Conservation (phyloP, 2,888 invertebrate species). For the Aquatica leii region DNA sequence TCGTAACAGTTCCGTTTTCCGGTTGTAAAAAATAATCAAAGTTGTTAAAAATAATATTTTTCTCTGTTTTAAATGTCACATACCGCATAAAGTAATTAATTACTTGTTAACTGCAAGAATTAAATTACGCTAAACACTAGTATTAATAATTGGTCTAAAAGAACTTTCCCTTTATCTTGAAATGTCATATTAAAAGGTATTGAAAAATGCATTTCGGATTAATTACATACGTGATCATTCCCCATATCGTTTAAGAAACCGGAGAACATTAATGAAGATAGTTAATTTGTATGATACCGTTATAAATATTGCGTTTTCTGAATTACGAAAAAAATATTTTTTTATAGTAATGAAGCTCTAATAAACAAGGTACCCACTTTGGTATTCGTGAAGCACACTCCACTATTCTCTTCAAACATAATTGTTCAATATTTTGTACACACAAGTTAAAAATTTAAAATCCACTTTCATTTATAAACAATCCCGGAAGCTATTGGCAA, state of each 20-base stretch:
- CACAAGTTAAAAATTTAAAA: too few species aligned
- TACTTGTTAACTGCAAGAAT: neutral
- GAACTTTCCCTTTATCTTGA: conserved; percentile 12
- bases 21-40: too few species aligned
- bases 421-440: too few species aligned
- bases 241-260: conserved; percentile 3
- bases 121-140: conserved; percentile 3
- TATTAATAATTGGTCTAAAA: neutral
- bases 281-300: conserved; percentile 11
- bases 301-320: neutral
- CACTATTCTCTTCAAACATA: too few species aligned
- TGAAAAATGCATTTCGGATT: neutral
- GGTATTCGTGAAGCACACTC: too few species aligned
- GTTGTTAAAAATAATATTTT: too few species aligned
- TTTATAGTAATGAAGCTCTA: too few species aligned
- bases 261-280: neutral
- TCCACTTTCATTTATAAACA: conserved; percentile 20
- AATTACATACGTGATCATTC: conserved; percentile 7
- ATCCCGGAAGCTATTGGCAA: conserved; percentile 12
- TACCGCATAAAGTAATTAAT: too few species aligned
- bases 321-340: too few species aligned
- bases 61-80: too few species aligned
- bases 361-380: too few species aligned
- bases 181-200: neutral
- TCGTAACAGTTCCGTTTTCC: too few species aligned